Evolutionary conservation across 2,797 vertebrate species (phyloP).

Genomic region (Phyllotis vaccarum): DNA sequence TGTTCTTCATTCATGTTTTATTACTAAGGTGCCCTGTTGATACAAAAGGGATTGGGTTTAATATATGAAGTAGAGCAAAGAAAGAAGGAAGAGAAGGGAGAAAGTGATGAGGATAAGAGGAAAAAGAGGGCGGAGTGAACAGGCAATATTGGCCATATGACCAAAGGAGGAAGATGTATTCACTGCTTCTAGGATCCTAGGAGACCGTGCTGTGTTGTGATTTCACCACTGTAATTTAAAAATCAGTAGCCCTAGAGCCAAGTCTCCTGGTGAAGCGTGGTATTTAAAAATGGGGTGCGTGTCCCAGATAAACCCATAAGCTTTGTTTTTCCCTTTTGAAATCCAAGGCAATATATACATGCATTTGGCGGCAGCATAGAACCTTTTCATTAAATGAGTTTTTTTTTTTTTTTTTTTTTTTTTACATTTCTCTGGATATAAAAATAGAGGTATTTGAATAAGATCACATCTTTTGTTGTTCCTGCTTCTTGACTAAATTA

Average conservation of each 20-base stretch:
- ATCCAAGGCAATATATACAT: slow-evolving; percentile 69
- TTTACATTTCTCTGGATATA: slow-evolving; percentile 13
- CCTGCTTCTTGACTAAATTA: slow-evolving; percentile 55
- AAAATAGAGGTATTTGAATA: slow-evolving; percentile 76
- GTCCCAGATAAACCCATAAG: slow-evolving; percentile 56
- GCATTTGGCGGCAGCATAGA: slow-evolving; percentile 42
- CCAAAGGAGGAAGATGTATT: background rate
- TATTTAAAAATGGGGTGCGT: slow-evolving; percentile 46
- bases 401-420: no score
- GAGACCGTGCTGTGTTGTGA: slow-evolving; percentile 33
- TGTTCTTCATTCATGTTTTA: slow-evolving; percentile 26
- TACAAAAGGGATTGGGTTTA: slow-evolving; percentile 46
- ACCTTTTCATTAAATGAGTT: slow-evolving; percentile 52
- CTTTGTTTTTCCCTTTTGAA: slow-evolving; percentile 72
- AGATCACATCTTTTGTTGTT: background rate
- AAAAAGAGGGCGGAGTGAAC: no score
- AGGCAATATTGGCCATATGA: background rate
- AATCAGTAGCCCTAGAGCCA: slow-evolving; percentile 71
- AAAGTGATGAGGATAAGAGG: no score
- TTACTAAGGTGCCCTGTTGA: background rate
- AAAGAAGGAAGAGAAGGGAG: background rate
- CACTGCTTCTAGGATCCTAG: slow-evolving; percentile 40
- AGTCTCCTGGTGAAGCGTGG: slow-evolving; percentile 42
- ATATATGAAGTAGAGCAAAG: background rate
- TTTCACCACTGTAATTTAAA: slow-evolving; percentile 60